Base-by-base conservation (phyloP, 2,888 invertebrate species). In the Cerastis rubricosa region DNA sequence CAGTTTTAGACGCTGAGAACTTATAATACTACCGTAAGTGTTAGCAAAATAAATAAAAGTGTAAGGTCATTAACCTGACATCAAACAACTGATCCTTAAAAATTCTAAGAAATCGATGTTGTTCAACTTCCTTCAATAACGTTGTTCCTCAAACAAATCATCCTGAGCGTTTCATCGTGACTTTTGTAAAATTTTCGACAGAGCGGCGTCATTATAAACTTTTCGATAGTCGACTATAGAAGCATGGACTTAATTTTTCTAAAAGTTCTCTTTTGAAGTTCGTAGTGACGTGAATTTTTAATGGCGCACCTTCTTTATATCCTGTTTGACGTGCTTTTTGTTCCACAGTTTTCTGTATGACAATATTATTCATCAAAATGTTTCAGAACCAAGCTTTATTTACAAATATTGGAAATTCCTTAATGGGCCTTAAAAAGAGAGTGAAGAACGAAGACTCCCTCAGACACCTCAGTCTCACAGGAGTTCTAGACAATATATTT, bases 181-280 rank as follows among this genome's bases (percentile, higher is more conserved):
- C 71, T 83, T 70, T 78, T 40, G 47, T 79, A n/a, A 49, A 40
- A 19, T 67, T 61, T 35, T 59, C 63, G 22, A 22, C 25, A 64
- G 22, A 47, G 29, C 68, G 12, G 5, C 29, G 69, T 86, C 86
- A 86, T 84, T 83, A 86, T 72, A 84, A 86, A 83, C 69, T 86
- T 78, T 76, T 72, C 74, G 47, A 84, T 83, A 83, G 68, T 78
- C 70, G 47, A 72, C 71, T 71, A 59, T 61, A 19, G 71, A 72
- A 57, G 45, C 40, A 40, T 76, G 14, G 49, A 47, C 35, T 78
- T 70, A 54, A 72, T 83, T 83, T 74, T 78, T 72, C 19, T 54
- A 49, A 72, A 72, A 74, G 59, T 63, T 51, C 47, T 59, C 68
- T 69, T 69, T 82, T 17, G 14, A 71, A 70, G 71, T 66, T 83